Evolutionary conservation across 1,140 invertebrate species (phyloP).

Genomic region (Gryllus bimaculatus): DNA sequence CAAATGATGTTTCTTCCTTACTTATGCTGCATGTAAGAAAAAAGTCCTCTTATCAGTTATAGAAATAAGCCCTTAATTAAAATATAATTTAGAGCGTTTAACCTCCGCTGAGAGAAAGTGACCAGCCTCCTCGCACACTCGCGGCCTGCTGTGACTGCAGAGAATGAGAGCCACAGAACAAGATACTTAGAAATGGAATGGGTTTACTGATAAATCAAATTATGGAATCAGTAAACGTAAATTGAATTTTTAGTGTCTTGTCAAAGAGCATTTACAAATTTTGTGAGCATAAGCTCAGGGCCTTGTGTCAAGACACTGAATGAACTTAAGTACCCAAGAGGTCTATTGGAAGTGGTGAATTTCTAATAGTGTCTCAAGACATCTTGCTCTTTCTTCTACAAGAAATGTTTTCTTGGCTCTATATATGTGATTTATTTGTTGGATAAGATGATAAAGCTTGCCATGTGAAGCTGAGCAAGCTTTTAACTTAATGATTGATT

Average conservation of each 20-base stretch:
- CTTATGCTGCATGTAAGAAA: too few species aligned
- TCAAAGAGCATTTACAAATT: background rate
- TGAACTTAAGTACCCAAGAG: background rate
- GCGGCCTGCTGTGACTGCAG: background rate
- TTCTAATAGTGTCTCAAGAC: background rate
- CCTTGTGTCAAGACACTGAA: background rate
- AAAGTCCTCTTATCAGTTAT: too few species aligned
- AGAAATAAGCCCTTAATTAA: too few species aligned
- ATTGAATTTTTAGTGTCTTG: background rate
- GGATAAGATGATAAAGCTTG: background rate
- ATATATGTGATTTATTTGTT: background rate
- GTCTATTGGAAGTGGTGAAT: background rate
- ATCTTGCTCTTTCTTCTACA: background rate
- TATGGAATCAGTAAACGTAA: background rate
- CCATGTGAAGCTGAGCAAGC: background rate
- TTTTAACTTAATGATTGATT: background rate
- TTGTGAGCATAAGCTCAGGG: background rate
- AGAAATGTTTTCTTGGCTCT: background rate
- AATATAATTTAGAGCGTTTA: too few species aligned
- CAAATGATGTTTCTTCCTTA: too few species aligned
- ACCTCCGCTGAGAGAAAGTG: background rate
- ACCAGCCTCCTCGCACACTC: background rate
- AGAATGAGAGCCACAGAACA: background rate
- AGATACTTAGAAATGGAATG: background rate
- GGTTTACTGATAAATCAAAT: background rate